Evolutionary conservation across 2,113 vertebrate genomes (phyloP).

Genomic region (Tamias sibiricus): DNA sequence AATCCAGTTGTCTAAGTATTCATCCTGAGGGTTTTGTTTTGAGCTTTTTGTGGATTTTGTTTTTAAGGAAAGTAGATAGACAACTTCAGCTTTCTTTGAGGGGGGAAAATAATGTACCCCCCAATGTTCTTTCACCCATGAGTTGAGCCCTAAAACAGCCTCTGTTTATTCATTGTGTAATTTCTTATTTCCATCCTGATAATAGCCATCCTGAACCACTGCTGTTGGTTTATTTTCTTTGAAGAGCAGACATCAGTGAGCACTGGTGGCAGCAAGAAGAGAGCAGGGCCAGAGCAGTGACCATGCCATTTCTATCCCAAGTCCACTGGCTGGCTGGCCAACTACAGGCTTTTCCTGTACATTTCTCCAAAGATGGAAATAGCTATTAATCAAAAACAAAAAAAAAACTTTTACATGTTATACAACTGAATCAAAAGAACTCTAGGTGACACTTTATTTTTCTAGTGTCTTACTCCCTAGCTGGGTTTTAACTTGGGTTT

Average conservation of each 20-base stretch:
- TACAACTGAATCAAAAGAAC: background rate
- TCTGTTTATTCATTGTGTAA: background rate
- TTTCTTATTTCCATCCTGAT: background rate
- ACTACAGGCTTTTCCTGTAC: background rate
- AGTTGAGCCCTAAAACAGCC: background rate
- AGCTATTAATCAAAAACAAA: background rate
- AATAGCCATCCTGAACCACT: background rate
- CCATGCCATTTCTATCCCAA: background rate
- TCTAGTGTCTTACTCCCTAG: background rate
- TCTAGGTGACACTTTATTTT: background rate
- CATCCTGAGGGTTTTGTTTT: rapidly evolving
- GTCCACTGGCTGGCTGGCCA: background rate
- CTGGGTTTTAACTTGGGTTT: background rate
- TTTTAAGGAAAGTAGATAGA: background rate
- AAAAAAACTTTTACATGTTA: background rate
- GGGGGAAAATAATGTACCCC: background rate
- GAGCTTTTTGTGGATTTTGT: background rate
- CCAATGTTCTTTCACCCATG: background rate
- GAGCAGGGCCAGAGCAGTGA: background rate
- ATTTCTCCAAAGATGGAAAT: background rate
- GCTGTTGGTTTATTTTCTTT: background rate
- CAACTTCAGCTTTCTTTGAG: background rate
- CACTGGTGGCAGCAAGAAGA: background rate
- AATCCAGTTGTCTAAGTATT: rapidly evolving
- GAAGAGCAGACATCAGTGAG: background rate